Percentiles rank a stretch among this genome's conserved stretches.
These are phyloP conservation scores for Cydia strobilella DNA, from an alignment of 1,140 invertebrate genomes.

Conservation along the genomic window DNA sequence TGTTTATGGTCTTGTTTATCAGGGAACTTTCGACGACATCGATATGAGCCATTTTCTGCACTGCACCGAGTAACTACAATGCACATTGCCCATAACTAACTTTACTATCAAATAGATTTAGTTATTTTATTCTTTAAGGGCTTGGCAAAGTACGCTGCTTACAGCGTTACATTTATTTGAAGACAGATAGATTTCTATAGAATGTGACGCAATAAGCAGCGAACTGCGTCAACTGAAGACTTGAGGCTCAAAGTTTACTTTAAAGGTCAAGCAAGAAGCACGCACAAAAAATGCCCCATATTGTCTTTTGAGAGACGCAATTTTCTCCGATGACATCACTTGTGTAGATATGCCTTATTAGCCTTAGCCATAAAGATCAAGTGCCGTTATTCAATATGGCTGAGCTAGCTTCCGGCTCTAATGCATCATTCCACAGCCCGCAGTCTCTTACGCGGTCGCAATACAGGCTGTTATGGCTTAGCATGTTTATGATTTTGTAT, in stretches of 20 bases:
- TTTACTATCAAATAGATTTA: too few species aligned
- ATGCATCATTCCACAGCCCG: background rate
- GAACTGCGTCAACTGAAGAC: too few species aligned
- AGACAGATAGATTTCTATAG: too few species aligned
- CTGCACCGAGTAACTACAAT: background rate
- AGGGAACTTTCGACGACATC: background rate
- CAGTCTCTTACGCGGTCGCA: background rate
- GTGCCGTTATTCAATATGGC: background rate
- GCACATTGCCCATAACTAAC: background rate
- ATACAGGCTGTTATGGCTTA: background rate
- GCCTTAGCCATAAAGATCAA: background rate
- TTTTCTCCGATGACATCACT: background rate
- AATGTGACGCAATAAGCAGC: too few species aligned
- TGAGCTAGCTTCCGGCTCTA: background rate
- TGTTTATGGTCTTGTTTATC: slow-evolving; percentile 12
- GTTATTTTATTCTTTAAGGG: too few species aligned
- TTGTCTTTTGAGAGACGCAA: background rate
- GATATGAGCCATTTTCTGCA: background rate
- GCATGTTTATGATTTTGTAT: background rate
- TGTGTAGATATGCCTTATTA: background rate
- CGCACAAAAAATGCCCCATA: background rate
- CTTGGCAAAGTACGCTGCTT: too few species aligned
- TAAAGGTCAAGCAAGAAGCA: too few species aligned
- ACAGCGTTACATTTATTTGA: too few species aligned
- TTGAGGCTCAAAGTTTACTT: too few species aligned